Evolutionary conservation across 1,140 invertebrate genomes (phyloP).

Genomic region (Drosophila rhopaloa): DNA sequence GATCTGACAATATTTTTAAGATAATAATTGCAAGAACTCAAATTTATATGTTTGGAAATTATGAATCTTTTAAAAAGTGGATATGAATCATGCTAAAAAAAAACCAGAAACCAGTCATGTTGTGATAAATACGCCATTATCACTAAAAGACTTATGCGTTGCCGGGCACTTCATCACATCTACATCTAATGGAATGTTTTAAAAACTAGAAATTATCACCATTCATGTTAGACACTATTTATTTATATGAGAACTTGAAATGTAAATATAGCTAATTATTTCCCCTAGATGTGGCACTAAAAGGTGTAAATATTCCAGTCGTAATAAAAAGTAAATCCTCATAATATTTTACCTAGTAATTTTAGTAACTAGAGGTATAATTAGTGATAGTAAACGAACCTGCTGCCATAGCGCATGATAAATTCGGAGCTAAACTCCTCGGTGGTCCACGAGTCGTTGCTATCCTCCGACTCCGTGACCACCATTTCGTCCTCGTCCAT

Average conservation of each 20-base stretch:
- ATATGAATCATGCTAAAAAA: too few species aligned
- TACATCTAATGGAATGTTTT: background rate
- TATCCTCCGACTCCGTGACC: conserved; percentile 89
- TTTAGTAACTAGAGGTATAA: too few species aligned
- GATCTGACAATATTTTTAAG: too few species aligned
- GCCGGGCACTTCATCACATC: background rate
- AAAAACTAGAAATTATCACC: too few species aligned
- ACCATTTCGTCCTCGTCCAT: conserved; percentile 88
- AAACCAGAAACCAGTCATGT: too few species aligned
- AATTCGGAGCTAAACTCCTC: conserved; percentile 92
- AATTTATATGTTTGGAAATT: too few species aligned
- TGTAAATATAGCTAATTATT: background rate
- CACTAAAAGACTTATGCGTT: background rate
- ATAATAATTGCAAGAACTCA: too few species aligned
- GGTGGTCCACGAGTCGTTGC: conserved; percentile 92
- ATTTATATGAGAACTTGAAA: background rate
- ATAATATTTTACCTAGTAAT: too few species aligned
- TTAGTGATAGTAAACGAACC: conserved; percentile 84
- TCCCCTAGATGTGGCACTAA: background rate
- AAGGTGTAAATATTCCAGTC: background rate
- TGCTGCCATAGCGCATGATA: conserved; percentile 90
- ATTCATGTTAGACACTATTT: background rate
- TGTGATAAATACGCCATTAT: too few species aligned
- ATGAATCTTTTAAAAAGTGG: too few species aligned
- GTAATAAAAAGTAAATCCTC: background rate